Conservation (phyloP, 1,140 invertebrate genomes). For the Metopolophium dirhodum region DNA sequence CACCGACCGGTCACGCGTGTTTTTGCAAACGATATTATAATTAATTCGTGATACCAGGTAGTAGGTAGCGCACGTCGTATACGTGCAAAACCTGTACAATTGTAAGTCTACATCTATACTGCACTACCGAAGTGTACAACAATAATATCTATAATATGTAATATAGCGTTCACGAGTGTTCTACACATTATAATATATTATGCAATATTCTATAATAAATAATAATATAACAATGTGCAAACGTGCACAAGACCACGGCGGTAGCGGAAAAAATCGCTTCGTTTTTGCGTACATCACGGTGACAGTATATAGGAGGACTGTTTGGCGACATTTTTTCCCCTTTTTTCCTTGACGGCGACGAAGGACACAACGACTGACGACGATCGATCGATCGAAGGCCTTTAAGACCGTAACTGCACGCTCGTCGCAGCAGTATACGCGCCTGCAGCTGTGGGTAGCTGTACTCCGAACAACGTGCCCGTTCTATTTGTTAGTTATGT, state of each 20-base stretch:
- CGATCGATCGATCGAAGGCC: neutral
- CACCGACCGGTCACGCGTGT: neutral
- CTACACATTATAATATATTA: neutral
- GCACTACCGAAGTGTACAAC: neutral
- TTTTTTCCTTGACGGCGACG: neutral
- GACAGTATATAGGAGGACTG: neutral
- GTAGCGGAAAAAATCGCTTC: neutral
- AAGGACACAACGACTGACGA: neutral
- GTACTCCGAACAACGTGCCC: neutral
- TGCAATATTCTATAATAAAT: neutral
- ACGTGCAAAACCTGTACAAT: neutral
- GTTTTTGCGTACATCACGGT: neutral
- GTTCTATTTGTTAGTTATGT: neutral
- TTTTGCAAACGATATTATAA: neutral
- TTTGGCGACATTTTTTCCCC: neutral
- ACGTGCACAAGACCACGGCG: too few relatives aligned
- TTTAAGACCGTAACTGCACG: neutral
- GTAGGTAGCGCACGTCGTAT: neutral
- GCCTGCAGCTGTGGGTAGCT: neutral
- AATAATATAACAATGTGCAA: neutral
- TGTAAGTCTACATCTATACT: neutral
- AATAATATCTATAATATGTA: neutral
- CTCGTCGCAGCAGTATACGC: neutral
- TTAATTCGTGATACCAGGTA: neutral
- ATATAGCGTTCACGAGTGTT: neutral